Base-by-base conservation (phyloP, 2,797 vertebrate genomes). In the Arremon brunneinucha region DNA sequence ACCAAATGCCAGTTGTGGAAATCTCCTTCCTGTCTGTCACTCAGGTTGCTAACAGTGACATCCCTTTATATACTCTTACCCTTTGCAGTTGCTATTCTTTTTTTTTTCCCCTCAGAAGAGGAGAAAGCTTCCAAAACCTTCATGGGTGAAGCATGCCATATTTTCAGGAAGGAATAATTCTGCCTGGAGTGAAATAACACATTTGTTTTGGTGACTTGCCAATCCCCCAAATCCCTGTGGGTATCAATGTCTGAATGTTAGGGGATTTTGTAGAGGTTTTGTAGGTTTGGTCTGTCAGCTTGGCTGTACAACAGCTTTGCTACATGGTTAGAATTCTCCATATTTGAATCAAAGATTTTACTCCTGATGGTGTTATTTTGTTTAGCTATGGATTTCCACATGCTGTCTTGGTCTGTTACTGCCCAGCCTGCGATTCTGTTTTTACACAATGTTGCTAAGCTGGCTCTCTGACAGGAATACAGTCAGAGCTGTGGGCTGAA, bases 21-120 rank as follows among this genome's bases (percentile, higher is more conserved):
- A 94, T 90, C 75, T 90, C 81, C 90, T 96, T 96, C 94, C 95
- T 94, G 94, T 95, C 92, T 96, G 90, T 94, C 94, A 83, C 87
- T 93, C 78, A 37, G 57, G 64, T 74, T 87, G 60, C 83, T 92
- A 64, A 68, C 8, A 20, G 56, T 81, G 75, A 22, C 74, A 74
- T 93, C 57, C 60, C 90, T 95, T 94, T 95, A 92, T 80, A 60
- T 92, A 87, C 86, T 83, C 56, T 32, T 57, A 72, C n/a, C 63
- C 74, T 78, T 72, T 2, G 14, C 65, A 78, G 30, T 78, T 88
- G 49, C 71, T 72, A 4, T 28, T 20, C 6, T 63, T 65, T 23
- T 11, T 21, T 32, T n/a, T 27, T 22, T 6, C 1, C 1, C 13
- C 19, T 62, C 10, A 14, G 35, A 39, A 78, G 30, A 64, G 26